Conservation (phyloP, 37 sponge, comb jelly and placozoan species). For the Bolinopsis microptera region DNA sequence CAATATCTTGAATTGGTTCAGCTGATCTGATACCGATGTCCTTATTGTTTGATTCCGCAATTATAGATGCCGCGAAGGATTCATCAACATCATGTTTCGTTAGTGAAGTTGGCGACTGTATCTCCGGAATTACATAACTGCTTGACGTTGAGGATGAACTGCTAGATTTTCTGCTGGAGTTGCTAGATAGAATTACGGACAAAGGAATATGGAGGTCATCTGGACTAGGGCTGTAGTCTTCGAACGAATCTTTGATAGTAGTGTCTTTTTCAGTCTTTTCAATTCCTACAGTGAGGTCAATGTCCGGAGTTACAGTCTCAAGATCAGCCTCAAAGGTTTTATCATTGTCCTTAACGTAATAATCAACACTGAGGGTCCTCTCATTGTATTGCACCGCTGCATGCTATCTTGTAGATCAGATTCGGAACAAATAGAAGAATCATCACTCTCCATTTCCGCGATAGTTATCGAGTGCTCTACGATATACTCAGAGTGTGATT, state of each 20-base stretch:
- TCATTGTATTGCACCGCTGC: background rate
- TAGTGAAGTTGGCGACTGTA: too few species aligned
- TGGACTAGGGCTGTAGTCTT: background rate
- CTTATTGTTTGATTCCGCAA: background rate
- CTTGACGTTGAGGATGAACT: background rate
- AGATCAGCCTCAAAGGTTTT: background rate
- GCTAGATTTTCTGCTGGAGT: background rate
- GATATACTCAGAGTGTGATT: background rate
- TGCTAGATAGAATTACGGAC: background rate
- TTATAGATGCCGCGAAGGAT: too few species aligned
- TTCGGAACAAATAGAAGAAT: background rate
- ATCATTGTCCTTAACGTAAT: background rate
- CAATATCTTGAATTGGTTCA: background rate
- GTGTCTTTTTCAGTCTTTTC: background rate
- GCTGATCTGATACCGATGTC: background rate
- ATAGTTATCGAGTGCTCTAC: background rate
- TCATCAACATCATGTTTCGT: too few species aligned
- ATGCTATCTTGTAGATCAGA: slow-evolving; percentile 15
- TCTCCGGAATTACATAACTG: background rate
- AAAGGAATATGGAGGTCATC: background rate
- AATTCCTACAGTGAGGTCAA: background rate
- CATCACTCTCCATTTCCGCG: background rate
- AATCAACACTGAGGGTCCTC: background rate
- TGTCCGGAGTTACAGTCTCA: background rate
- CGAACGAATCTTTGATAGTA: background rate